These are phyloP conservation scores for Euphonia xanthogaster DNA, from an alignment of 2,797 vertebrate genomes.

Conservation along the genomic window DNA sequence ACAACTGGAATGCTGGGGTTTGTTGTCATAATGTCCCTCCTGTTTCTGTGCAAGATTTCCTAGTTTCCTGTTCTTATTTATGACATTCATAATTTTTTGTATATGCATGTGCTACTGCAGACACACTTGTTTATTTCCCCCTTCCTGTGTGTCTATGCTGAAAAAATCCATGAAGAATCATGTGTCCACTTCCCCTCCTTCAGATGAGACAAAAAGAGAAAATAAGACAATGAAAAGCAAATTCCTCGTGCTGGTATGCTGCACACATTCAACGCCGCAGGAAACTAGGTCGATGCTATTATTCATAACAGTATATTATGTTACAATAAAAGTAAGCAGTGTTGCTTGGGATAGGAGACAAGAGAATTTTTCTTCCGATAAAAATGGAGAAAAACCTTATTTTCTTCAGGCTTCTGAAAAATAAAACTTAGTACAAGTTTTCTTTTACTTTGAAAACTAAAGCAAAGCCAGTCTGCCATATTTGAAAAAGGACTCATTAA, in stretches of 20 bases:
- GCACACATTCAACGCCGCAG: neutral
- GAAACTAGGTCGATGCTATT: neutral
- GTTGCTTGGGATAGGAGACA: neutral
- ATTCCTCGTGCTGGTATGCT: neutral
- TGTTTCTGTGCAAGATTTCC: neutral
- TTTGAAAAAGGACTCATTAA: neutral
- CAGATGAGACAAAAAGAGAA: neutral
- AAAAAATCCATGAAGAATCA: accelerated
- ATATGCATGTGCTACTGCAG: neutral
- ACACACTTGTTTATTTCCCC: neutral
- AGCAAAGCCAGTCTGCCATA: neutral
- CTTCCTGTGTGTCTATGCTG: neutral
- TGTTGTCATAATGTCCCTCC: neutral
- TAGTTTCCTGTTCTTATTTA: neutral
- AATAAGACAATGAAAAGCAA: neutral
- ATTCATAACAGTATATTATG: slow-evolving; percentile 13
- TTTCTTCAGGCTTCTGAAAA: slow-evolving; percentile 22
- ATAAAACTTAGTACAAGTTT: neutral
- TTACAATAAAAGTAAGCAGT: slow-evolving; percentile 5
- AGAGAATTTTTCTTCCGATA: neutral
- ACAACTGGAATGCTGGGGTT: neutral
- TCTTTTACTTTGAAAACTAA: neutral
- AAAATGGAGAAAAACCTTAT: neutral
- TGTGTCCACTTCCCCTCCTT: neutral
- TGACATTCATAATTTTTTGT: neutral